A percentile compares a stretch with the other conserved stretches of the same genome.
Evolutionary conservation across 2,888 invertebrate species (phyloP).

Genomic region (Cerastoderma edule): DNA sequence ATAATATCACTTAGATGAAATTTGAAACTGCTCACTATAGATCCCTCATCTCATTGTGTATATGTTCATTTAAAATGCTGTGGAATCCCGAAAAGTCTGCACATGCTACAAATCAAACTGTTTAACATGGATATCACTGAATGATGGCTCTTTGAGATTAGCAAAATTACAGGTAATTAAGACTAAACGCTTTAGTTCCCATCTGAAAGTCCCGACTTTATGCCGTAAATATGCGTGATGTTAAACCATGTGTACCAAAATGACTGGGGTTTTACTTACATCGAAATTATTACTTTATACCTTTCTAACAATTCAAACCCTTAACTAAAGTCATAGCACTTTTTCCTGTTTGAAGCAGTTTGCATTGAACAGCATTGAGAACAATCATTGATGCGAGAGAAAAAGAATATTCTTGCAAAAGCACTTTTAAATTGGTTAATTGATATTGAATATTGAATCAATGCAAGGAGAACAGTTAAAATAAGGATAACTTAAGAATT

Average conservation of each 20-base stretch:
- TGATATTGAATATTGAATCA: no score
- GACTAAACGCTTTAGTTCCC: not conserved
- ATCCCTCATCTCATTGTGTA: not conserved
- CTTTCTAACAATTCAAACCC: not conserved
- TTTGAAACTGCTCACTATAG: slow-evolving; percentile 15
- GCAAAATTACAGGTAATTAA: not conserved
- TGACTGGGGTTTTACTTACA: slow-evolving; percentile 9
- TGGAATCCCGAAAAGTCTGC: no score
- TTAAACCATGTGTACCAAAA: not conserved
- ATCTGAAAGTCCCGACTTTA: not conserved
- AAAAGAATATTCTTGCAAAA: no score
- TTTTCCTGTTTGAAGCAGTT: no score
- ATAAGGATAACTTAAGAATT: no score
- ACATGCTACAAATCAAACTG: no score
- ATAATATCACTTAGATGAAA: slow-evolving; percentile 12
- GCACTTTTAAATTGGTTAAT: no score
- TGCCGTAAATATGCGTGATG: not conserved
- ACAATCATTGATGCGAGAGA: no score
- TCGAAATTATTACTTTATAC: slow-evolving; percentile 13
- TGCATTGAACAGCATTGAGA: no score
- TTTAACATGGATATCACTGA: not conserved
- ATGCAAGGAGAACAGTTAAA: no score
- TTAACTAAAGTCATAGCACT: no score
- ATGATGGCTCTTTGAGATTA: slow-evolving; percentile 2
- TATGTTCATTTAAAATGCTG: no score